Evolutionary conservation across 2,113 vertebrate species (phyloP).

Genomic region (Myotis brandtii): DNA sequence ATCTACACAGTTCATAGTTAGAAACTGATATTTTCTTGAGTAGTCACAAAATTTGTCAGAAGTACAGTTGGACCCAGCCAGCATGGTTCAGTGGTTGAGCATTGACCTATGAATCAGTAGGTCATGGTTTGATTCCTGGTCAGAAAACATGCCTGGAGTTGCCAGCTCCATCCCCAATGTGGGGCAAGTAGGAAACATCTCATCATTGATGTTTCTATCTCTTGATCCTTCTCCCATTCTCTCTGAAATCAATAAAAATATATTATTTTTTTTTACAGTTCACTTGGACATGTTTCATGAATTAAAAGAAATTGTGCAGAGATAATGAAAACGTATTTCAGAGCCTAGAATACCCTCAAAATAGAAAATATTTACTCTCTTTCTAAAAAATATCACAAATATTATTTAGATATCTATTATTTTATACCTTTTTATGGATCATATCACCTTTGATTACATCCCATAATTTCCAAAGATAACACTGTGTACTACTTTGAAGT

Average conservation of each 20-base stretch:
- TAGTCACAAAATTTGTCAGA: constrained; percentile 28
- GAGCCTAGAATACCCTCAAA: background rate
- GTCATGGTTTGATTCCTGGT: no score
- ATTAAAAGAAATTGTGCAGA: background rate
- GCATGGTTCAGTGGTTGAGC: no score
- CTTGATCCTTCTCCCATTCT: no score
- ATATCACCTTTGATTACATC: background rate
- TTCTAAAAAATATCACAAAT: background rate
- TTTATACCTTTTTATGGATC: background rate
- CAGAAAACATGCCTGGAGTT: no score
- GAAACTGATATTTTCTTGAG: constrained; percentile 42
- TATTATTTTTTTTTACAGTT: background rate
- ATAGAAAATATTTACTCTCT: background rate
- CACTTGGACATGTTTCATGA: background rate
- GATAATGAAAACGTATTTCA: constrained; percentile 52
- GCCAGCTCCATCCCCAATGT: no score
- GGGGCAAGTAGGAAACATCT: no score
- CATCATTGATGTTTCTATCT: no score
- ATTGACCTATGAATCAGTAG: no score
- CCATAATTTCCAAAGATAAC: background rate
- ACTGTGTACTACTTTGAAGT: background rate
- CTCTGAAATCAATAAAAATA: no score
- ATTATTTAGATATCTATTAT: background rate
- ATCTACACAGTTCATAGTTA: background rate
- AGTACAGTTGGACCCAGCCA: background rate